A percentile compares a stretch with the other conserved stretches of the same genome.
phyloP scores from a whole-genome alignment of 2,797 vertebrate species.

The Lemur catta region DNA sequence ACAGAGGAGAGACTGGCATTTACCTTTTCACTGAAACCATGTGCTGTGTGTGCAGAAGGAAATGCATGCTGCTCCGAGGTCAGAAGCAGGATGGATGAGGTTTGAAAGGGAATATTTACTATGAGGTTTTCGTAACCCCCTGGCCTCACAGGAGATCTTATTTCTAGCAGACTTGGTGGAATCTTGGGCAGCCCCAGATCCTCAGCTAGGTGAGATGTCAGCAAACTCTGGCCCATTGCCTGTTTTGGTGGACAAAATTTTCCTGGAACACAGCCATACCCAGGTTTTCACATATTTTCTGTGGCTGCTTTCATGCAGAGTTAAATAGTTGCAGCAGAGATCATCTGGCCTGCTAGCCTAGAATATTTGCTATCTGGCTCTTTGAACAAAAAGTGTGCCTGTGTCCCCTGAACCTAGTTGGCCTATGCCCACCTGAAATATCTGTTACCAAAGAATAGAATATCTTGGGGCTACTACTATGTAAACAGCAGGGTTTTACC shows the following conservation, averaged over 20 bases:
- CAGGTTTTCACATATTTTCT: not conserved
- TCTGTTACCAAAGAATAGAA: not conserved
- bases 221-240: not conserved
- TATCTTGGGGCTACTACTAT: not conserved
- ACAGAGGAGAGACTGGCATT: constrained; percentile 61
- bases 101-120: constrained; percentile 73
- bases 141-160: not conserved
- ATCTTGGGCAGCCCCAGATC: not conserved
- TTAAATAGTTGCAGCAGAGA: not conserved
- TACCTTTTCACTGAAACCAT: constrained; percentile 62
- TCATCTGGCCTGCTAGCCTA: not conserved
- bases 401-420: accelerated
- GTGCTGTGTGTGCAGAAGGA: constrained; percentile 75
- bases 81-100: constrained; percentile 68
- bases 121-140: constrained; percentile 14
- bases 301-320: not conserved
- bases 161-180: constrained; percentile 62
- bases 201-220: not conserved
- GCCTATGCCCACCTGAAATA: not conserved
- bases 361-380: not conserved
- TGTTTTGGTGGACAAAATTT: not conserved
- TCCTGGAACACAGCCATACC: not conserved
- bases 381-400: not conserved
- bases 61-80: constrained; percentile 71
- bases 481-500: not conserved